Evolutionary conservation across 2,888 invertebrate species (phyloP).

Genomic region (Lasioglossum pauxillum): DNA sequence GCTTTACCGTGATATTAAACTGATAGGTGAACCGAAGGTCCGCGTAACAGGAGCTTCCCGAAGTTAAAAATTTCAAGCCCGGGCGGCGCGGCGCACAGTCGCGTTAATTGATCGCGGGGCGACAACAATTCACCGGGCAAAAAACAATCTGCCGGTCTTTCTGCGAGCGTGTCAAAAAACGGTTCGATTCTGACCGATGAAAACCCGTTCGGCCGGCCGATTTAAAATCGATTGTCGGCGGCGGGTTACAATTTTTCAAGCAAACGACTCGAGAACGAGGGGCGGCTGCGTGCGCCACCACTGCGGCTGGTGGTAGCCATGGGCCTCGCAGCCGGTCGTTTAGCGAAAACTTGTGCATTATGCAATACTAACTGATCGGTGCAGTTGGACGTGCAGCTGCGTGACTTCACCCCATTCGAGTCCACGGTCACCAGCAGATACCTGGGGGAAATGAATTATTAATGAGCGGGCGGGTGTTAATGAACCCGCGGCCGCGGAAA

Average conservation of each 20-base stretch:
- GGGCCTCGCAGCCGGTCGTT: background rate
- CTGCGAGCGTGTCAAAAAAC: background rate
- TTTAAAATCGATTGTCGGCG: constrained; percentile 4
- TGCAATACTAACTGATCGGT: constrained; percentile 74
- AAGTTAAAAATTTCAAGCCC: background rate
- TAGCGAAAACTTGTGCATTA: constrained; percentile 24
- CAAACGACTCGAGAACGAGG: background rate
- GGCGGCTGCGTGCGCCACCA: background rate
- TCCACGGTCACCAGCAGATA: constrained; percentile 70
- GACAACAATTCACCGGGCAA: background rate
- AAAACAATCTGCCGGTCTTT: constrained; percentile 4
- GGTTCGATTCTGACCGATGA: background rate
- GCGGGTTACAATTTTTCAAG: constrained; percentile 9
- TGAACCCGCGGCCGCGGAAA: constrained; percentile 33
- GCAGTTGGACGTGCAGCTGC: constrained; percentile 81
- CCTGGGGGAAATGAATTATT: constrained; percentile 66
- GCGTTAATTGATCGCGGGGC: constrained; percentile 1
- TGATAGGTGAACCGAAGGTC: background rate
- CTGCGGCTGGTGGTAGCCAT: background rate
- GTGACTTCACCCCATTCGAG: constrained; percentile 71
- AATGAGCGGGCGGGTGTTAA: constrained; percentile 42
- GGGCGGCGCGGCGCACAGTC: background rate
- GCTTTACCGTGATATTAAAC: background rate
- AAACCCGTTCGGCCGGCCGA: background rate
- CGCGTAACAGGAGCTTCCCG: background rate